A percentile compares a stretch with the other conserved stretches of the same genome.
Conservation (phyloP, 35 echinoderm and acorn worm species). For the Stichopus chloronotus region DNA sequence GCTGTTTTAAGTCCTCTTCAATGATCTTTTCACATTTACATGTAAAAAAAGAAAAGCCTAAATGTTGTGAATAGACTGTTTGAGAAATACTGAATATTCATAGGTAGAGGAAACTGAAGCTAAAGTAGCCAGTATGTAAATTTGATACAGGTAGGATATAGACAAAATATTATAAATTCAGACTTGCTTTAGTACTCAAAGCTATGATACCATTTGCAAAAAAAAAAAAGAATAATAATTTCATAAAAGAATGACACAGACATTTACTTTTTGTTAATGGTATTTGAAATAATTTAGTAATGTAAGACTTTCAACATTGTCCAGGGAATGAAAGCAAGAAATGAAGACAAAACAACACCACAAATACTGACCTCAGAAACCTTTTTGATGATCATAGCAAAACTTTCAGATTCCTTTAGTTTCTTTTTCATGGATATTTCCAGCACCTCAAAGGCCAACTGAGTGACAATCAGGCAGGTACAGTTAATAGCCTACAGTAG, state of each 20-base stretch:
- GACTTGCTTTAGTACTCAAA: not conserved
- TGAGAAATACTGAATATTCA: not conserved
- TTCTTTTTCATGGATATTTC: not conserved
- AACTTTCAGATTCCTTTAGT: not conserved
- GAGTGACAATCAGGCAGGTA: constrained; percentile 25
- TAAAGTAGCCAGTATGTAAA: not conserved
- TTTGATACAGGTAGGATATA: not conserved
- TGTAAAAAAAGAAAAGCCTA: not conserved
- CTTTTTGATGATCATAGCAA: not conserved
- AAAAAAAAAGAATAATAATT: not conserved
- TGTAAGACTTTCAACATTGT: not conserved
- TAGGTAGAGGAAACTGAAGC: not conserved
- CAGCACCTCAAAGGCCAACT: constrained; percentile 29
- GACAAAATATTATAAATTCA: not conserved
- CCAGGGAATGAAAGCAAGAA: not conserved
- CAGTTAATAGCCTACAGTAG: constrained; percentile 17
- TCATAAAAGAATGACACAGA: not conserved
- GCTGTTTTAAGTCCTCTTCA: not conserved
- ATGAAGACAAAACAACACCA: not conserved
- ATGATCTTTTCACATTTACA: not conserved
- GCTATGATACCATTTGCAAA: not conserved
- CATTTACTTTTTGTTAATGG: not conserved
- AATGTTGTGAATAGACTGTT: not conserved
- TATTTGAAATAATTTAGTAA: not conserved
- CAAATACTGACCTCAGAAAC: not conserved